phyloP scores from a whole-genome alignment of 2,888 invertebrate genomes.

The Brenthis ino region DNA sequence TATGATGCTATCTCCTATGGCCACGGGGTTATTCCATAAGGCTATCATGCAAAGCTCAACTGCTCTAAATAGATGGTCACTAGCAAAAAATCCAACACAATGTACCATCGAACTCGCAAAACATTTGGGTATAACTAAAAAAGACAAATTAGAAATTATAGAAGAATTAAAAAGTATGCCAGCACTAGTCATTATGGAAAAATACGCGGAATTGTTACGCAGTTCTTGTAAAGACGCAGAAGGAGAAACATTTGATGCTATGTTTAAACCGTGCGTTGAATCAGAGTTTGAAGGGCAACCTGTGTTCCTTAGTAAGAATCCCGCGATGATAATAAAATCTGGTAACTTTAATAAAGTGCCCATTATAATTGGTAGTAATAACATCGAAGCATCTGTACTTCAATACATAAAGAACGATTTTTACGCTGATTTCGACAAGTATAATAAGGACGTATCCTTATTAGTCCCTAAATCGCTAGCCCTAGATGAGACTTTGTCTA shows the following conservation, averaged over 20 bases:
- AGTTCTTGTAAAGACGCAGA: constrained; percentile 37
- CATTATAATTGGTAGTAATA: constrained; percentile 70
- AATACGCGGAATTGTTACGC: constrained; percentile 41
- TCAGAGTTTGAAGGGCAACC: constrained; percentile 70
- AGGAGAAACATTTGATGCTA: constrained; percentile 53
- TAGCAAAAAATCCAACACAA: constrained; percentile 62
- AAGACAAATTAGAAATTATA: constrained; percentile 58
- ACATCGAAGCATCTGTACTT: constrained; percentile 61
- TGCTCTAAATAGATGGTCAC: constrained; percentile 69
- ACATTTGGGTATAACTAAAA: constrained; percentile 56
- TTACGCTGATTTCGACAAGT: constrained; percentile 62
- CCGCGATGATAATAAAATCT: constrained; percentile 63
- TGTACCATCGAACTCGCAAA: constrained; percentile 58
- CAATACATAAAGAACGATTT: constrained; percentile 55
- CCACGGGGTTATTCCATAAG: constrained; percentile 72
- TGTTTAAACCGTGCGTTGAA: constrained; percentile 73
- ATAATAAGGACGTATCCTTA: constrained; percentile 57
- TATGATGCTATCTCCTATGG: constrained; percentile 76
- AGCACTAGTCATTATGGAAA: constrained; percentile 56
- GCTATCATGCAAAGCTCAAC: constrained; percentile 73
- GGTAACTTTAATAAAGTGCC: constrained; percentile 73
- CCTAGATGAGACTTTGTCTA: constrained; percentile 51
- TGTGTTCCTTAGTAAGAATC: constrained; percentile 68
- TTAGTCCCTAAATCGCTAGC: constrained; percentile 64
- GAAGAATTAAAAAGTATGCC: constrained; percentile 58